Evolutionary conservation across 2,797 vertebrate species (phyloP).

Genomic region (Buceros bicornis): DNA sequence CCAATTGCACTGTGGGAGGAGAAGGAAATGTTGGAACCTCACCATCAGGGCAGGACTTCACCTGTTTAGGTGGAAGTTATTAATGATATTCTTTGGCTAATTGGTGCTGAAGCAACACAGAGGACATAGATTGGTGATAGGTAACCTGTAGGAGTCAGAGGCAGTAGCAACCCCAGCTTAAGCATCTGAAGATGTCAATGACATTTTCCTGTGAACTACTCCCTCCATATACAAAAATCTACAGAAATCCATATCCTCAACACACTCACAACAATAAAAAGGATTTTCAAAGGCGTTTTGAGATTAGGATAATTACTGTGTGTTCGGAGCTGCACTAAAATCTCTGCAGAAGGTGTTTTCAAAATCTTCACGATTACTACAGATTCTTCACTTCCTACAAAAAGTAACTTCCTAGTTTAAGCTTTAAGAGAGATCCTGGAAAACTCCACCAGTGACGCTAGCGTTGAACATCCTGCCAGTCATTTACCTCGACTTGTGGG

Average conservation of each 20-base stretch:
- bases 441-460: rapidly evolving
- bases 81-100: conserved; percentile 42
- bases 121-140: conserved; percentile 76
- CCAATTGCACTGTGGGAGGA: neutral
- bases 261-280: neutral
- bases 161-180: conserved; percentile 73
- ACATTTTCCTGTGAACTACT: neutral
- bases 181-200: conserved; percentile 81
- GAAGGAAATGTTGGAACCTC: neutral
- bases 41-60: neutral
- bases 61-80: neutral
- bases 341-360: neutral
- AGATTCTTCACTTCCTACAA: neutral
- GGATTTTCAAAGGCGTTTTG: neutral
- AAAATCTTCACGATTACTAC: neutral
- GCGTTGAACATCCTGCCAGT: rapidly evolving
- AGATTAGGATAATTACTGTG: neutral
- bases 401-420: neutral
- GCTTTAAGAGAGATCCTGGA: neutral
- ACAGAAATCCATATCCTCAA: too few relatives aligned
- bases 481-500: neutral
- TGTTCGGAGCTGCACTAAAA: neutral
- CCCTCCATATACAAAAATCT: neutral
- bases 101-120: conserved; percentile 54
- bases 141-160: conserved; percentile 77